Evolutionary conservation across 2,113 vertebrate species (phyloP), one percentile per base, ranked within the genome.

Genomic region (Ramphastos sulfuratus): DNA sequence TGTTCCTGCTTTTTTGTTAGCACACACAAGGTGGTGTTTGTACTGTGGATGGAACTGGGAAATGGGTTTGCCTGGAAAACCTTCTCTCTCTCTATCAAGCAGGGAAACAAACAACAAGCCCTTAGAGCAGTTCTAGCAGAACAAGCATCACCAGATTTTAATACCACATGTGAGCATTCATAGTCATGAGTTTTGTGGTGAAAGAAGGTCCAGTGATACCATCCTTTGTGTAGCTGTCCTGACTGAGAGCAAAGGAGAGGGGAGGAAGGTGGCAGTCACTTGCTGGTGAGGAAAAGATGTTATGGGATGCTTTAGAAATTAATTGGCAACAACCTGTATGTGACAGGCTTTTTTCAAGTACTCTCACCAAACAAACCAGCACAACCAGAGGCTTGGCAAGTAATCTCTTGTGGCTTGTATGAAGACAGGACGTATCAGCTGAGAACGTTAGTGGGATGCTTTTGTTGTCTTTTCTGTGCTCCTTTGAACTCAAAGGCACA

Each of bases 201-300:
- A 28, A 71, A 31, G 42, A 90, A 50, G 48, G 58, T 17, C 27
- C 35, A 50, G 48, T 10, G 54, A 15, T 67, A 24, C 30, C 21
- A 15, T 24, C 30, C 28, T 61, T 64, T 44, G 42, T 76, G 48
- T 48, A 72, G 61, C 31, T 63, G 0, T 20, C 19, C 31, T 61
- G 46, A 21, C 31, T 30, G 78, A 58, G 39, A 52, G 71, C 39
- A 75, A 58, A 66, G 59, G 15, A 23, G 23, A 65, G 66, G 46
- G 73, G 27, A 58, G 71, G 60, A 61, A 67, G 35, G n/a, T 0
- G 3, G 25, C 42, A 70, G 12, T 8, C 0, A 0, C 24, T 27
- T 48, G 5, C 28, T 82, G 24, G 16, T 42, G 30, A 31, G 24
- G 66, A 55, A 39, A 66, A 55, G 48, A 16, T 1, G 0, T 31